Percentiles rank a stretch among this genome's conserved stretches.
phyloP scores from a whole-genome alignment of 2,888 invertebrate species.

The Stenotaenia linearis region DNA sequence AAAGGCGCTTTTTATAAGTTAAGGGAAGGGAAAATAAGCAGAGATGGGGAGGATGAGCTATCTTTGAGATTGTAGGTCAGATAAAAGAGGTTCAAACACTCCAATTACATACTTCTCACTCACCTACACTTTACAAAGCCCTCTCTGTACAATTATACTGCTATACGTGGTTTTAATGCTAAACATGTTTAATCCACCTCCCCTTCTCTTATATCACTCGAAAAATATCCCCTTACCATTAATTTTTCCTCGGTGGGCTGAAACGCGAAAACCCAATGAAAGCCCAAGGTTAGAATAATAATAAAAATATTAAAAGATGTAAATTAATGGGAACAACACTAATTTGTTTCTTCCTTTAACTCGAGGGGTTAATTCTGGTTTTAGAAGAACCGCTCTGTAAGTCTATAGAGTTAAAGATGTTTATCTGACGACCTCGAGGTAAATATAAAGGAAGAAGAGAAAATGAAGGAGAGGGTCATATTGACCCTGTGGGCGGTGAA shows the following conservation, averaged over 20 bases:
- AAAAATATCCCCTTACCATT: background rate
- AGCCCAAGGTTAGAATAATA: background rate
- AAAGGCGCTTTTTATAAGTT: background rate
- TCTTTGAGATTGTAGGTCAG: background rate
- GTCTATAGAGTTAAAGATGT: background rate
- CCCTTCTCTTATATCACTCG: background rate
- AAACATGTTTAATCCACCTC: background rate
- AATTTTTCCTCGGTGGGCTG: background rate
- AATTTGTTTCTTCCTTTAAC: conserved; percentile 2
- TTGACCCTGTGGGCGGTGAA: conserved; percentile 15
- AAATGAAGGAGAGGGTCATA: conserved; percentile 8
- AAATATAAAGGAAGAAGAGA: background rate
- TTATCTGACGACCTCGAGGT: conserved; percentile 19
- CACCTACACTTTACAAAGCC: conserved; percentile 21
- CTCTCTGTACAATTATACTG: conserved; percentile 13
- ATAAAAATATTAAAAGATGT: too few species aligned
- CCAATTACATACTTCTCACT: conserved; percentile 26
- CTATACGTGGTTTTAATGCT: conserved; percentile 2
- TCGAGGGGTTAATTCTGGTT: conserved; percentile 12
- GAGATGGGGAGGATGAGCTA: background rate
- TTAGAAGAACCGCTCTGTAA: background rate
- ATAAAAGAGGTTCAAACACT: conserved; percentile 22
- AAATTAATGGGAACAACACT: background rate
- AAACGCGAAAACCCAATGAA: background rate
- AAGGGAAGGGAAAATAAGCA: background rate